A percentile compares a stretch with the other conserved stretches of the same genome.
Conservation (phyloP, 2,113 vertebrate genomes). For the Mormoops blainvillei region DNA sequence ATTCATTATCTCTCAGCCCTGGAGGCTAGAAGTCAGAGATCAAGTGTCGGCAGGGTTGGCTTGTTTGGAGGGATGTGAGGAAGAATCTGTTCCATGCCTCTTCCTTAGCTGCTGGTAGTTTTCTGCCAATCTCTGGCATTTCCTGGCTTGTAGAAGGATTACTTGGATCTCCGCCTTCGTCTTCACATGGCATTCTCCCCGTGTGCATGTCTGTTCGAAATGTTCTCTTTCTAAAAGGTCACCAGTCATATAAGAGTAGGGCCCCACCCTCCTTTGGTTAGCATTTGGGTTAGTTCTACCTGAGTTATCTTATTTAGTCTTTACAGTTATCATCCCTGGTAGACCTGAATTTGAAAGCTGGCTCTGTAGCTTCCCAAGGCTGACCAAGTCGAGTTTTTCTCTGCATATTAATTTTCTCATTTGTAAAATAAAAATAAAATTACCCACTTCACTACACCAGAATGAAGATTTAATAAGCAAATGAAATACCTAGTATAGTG, state of each 20-base stretch:
- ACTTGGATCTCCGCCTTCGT: not conserved
- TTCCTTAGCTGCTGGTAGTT: not conserved
- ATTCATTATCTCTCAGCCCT: not conserved
- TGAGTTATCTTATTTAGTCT: not conserved
- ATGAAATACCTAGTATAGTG: not conserved
- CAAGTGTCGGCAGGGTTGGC: not conserved
- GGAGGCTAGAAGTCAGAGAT: not conserved
- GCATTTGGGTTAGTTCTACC: not conserved
- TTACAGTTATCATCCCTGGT: not conserved
- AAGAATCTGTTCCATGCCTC: not conserved
- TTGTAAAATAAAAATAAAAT: conserved; percentile 9
- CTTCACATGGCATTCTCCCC: not conserved
- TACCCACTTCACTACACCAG: not conserved
- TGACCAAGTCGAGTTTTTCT: not conserved
- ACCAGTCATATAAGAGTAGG: not conserved
- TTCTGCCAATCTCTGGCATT: not conserved
- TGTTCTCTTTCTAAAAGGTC: not conserved
- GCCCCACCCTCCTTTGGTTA: not conserved
- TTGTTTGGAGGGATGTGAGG: not conserved
- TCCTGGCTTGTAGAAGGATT: not conserved
- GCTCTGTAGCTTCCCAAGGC: not conserved
- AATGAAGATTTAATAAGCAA: not conserved
- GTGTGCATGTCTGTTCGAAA: not conserved
- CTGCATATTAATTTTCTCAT: not conserved
- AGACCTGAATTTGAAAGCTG: conserved; percentile 3